Conservation (phyloP, 2,113 vertebrate genomes). For the Agelaius tricolor region DNA sequence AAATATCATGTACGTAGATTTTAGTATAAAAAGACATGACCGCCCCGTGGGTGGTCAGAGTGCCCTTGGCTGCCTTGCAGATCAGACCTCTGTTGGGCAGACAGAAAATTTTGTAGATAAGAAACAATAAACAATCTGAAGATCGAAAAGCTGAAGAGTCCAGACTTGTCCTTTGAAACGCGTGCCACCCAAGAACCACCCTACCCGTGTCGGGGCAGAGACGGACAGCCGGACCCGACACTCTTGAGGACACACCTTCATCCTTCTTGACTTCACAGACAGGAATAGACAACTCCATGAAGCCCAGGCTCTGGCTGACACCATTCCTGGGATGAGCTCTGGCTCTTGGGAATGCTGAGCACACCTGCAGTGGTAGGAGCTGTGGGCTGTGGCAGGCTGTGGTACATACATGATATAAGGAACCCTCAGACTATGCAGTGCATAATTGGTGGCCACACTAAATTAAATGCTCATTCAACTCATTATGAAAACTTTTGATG, state of each 20-base stretch:
- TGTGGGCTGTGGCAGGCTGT: background rate
- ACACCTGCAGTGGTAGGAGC: background rate
- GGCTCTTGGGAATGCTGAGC: background rate
- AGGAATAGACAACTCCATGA: background rate
- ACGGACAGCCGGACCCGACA: too few relatives aligned
- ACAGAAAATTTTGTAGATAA: too few relatives aligned
- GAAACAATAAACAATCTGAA: too few relatives aligned
- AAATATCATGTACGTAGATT: too few relatives aligned
- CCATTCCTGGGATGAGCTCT: background rate
- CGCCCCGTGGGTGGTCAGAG: too few relatives aligned
- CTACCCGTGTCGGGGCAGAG: too few relatives aligned
- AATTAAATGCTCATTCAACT: background rate
- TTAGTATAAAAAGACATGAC: too few relatives aligned
- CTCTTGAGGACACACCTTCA: background rate
- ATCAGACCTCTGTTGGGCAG: too few relatives aligned
- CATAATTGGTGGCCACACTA: background rate
- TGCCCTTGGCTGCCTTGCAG: too few relatives aligned
- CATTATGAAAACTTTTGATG: background rate
- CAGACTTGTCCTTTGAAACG: too few relatives aligned
- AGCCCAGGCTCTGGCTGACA: background rate
- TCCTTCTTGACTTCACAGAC: background rate
- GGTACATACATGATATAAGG: background rate
- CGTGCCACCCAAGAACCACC: too few relatives aligned
- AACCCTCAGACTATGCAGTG: rapidly evolving
- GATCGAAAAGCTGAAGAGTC: too few relatives aligned